phyloP scores from a whole-genome alignment of 2,797 vertebrate genomes.

The Diceros bicornis region DNA sequence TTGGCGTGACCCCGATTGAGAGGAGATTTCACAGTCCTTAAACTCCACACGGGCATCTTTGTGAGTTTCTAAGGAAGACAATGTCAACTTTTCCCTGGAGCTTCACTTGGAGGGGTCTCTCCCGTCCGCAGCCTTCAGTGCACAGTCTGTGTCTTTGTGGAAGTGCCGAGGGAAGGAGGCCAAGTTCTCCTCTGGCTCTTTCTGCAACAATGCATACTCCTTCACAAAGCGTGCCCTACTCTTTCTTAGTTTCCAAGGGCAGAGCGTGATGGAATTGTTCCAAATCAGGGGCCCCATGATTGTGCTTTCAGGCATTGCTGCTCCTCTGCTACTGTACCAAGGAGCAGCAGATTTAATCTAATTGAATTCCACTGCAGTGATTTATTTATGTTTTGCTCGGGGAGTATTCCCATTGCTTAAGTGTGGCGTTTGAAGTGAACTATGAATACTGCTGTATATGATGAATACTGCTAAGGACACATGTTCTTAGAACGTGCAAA shows the following conservation, averaged over 20 bases:
- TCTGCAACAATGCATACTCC: background rate
- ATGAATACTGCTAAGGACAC: background rate
- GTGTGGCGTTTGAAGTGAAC: background rate
- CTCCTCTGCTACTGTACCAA: background rate
- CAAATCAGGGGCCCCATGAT: background rate
- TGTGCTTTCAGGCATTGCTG: background rate
- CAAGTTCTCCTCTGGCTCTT: constrained; percentile 45
- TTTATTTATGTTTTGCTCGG: background rate
- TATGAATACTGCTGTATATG: background rate
- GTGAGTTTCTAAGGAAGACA: constrained; percentile 40
- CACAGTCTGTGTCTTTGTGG: background rate
- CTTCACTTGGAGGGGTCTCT: background rate
- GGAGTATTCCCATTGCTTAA: background rate
- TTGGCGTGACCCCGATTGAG: background rate
- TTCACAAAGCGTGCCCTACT: constrained; percentile 7
- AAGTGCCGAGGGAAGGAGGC: background rate
- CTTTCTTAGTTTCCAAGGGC: background rate
- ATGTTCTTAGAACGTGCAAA: background rate
- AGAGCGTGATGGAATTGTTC: background rate
- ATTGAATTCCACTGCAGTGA: background rate
- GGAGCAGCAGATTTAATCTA: background rate
- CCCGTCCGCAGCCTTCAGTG: background rate
- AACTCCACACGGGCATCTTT: background rate
- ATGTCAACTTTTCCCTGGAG: background rate
- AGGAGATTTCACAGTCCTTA: background rate